A percentile compares a stretch with the other conserved stretches of the same genome.
These are phyloP conservation scores for Pedionomus torquatus DNA, from an alignment of 2,113 vertebrate species.

Conservation along the genomic window DNA sequence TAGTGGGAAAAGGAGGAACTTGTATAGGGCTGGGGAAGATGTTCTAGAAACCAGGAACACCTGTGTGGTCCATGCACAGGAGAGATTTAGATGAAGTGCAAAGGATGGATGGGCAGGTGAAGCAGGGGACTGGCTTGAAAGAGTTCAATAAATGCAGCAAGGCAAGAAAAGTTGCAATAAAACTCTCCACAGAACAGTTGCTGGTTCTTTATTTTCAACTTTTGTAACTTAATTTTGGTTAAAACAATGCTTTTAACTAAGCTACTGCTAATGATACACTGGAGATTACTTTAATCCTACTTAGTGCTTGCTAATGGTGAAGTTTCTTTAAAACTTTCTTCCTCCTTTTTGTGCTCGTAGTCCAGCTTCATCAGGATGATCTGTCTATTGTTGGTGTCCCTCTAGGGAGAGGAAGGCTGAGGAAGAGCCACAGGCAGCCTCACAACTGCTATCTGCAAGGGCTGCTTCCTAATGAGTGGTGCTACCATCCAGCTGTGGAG, in stretches of 20 bases:
- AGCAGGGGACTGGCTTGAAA: neutral
- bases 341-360: neutral
- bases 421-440: conserved; percentile 35
- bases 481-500: neutral
- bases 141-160: neutral
- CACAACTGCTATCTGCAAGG: neutral
- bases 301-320: neutral
- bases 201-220: neutral
- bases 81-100: neutral
- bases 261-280: neutral
- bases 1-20: neutral
- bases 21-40: neutral
- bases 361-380: neutral
- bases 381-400: conserved; percentile 6
- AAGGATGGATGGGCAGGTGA: neutral
- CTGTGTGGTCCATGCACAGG: fast-evolving
- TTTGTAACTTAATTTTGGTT: neutral
- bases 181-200: neutral
- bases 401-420: conserved; percentile 19
- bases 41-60: neutral
- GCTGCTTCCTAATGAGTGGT: neutral
- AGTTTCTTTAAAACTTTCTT: neutral
- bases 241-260: neutral
- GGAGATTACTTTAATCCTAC: neutral
- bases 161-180: neutral